Evolutionary conservation across 2,797 vertebrate species (phyloP).

Genomic region (Rachycentron canadum): DNA sequence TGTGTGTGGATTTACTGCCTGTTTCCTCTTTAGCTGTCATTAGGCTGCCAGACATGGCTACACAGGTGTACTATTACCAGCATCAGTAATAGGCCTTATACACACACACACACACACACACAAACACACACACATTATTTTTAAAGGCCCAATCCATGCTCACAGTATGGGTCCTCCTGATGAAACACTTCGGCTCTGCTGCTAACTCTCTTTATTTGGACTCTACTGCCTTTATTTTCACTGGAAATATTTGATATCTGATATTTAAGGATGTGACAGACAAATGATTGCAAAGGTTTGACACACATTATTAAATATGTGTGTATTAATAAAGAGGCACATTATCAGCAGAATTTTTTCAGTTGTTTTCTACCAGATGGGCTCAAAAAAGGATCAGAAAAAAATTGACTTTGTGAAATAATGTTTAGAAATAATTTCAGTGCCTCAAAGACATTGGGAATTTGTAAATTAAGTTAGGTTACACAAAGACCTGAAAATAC

Average conservation of each 20-base stretch:
- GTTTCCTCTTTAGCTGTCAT: constrained; percentile 80
- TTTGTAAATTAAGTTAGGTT: neutral
- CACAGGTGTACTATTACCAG: constrained; percentile 81
- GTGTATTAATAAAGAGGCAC: neutral
- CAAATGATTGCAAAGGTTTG: constrained; percentile 6
- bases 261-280: neutral
- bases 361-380: neutral
- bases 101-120: constrained; percentile 48
- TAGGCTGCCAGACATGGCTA: constrained; percentile 77
- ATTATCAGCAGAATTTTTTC: neutral
- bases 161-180: constrained; percentile 75
- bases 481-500: neutral
- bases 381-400: neutral
- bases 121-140: constrained; percentile 48
- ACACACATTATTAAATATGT: neutral
- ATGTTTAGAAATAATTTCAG: neutral
- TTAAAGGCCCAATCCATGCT: constrained; percentile 67
- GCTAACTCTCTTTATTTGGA: constrained; percentile 45
- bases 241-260: neutral
- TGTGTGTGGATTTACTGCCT: constrained; percentile 74
- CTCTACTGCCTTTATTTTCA: constrained; percentile 1
- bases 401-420: neutral
- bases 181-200: constrained; percentile 54
- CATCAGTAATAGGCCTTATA: constrained; percentile 78
- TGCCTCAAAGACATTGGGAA: neutral